Conservation (phyloP, 1,140 invertebrate species). For the Epicauta chinensis region DNA sequence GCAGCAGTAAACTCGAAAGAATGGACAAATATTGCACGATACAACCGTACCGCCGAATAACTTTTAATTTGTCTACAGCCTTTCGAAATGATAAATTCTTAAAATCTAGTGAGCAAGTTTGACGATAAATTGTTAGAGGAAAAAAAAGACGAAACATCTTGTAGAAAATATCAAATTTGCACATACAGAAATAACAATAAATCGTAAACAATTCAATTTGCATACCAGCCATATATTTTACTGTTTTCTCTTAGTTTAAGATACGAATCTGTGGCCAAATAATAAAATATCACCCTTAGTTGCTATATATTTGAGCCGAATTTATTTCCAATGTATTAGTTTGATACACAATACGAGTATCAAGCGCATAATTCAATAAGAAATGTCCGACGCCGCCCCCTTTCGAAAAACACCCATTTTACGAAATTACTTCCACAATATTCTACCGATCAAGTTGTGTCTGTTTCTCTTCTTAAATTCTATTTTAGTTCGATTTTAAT, state of each 20-base stretch:
- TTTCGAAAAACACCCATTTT: no score
- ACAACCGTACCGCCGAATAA: no score
- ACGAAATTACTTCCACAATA: no score
- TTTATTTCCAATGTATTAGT: slow-evolving; percentile 19
- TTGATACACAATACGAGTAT: slow-evolving; percentile 13
- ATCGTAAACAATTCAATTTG: slow-evolving; percentile 23
- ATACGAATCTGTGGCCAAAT: slow-evolving; percentile 21
- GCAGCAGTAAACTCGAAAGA: no score
- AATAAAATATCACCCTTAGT: slow-evolving; percentile 18
- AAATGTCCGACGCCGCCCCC: background rate
- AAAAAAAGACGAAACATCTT: background rate
- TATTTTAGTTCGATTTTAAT: no score
- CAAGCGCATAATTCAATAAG: slow-evolving; percentile 16
- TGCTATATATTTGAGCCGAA: slow-evolving; percentile 13
- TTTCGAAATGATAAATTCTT: no score
- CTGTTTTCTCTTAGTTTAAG: slow-evolving; percentile 14
- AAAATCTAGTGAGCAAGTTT: no score
- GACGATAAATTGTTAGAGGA: background rate
- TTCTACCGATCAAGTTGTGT: no score
- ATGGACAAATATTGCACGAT: no score
- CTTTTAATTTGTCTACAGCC: no score
- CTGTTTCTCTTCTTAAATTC: no score
- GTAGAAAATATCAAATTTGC: slow-evolving; percentile 19
- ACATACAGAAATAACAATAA: slow-evolving; percentile 17
- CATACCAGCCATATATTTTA: slow-evolving; percentile 17